phyloP scores from a whole-genome alignment of 2,113 vertebrate genomes.

The Rousettus leschenaultii region DNA sequence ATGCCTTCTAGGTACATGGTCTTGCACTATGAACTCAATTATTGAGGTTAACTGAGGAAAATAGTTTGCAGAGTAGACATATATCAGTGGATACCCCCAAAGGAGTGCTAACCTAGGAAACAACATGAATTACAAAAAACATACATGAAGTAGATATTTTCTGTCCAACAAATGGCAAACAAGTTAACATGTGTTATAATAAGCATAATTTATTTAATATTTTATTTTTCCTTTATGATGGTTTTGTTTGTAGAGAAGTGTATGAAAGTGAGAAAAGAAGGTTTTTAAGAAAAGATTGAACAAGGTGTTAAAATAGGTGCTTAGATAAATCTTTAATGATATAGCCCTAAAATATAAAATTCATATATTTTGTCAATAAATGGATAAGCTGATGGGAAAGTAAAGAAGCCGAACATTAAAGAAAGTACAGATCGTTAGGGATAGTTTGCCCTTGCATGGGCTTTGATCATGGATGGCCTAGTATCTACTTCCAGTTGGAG shows the following conservation, averaged over 20 bases:
- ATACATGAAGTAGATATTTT: not conserved
- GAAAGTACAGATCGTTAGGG: not conserved
- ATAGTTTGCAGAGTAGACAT: not conserved
- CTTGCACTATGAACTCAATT: not conserved
- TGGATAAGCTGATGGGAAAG: not conserved
- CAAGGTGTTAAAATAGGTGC: not conserved
- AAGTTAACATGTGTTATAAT: not conserved
- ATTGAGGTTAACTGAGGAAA: not conserved
- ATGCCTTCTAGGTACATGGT: not conserved
- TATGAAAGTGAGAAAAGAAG: not conserved
- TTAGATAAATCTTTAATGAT: not conserved
- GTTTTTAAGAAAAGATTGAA: not conserved
- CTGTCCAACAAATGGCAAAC: not conserved
- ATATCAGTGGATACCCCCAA: not conserved
- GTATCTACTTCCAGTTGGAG: not conserved
- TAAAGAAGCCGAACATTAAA: not conserved
- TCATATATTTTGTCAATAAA: not conserved
- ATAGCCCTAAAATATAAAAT: not conserved
- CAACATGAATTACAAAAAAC: not conserved
- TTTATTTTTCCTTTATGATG: not conserved
- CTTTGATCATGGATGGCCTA: not conserved
- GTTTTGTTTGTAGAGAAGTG: not conserved
- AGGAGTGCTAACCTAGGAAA: not conserved
- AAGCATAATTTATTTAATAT: not conserved
- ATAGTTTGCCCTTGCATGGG: not conserved